Base-by-base conservation (phyloP, 2,888 invertebrate genomes). In the Lithophane semibrunnea region DNA sequence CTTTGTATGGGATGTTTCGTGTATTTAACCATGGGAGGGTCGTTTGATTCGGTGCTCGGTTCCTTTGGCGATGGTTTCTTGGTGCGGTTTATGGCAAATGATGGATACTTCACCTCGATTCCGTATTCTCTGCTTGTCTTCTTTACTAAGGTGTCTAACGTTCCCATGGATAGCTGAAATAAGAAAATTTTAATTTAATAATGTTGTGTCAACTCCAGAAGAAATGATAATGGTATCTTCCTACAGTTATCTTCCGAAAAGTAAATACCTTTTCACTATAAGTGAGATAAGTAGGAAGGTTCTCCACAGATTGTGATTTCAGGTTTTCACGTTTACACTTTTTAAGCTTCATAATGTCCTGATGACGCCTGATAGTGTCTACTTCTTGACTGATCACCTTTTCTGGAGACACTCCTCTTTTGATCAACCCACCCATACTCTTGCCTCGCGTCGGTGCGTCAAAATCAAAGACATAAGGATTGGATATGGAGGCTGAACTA, bases 271-370 rank as follows among this genome's bases (percentile, higher is more conserved):
- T 97, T 92, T 98, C 98, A 86, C 97, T 97, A 88, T 97, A 97
- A 80, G 97, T 97, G 44, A 98, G 95, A 91, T 98, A 98, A 2
- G 98, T 98, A 1, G 98, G 98, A 77, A 98, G 93, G 92, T 98
- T 97, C 63, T 98, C 97, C 80, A 98, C 97, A 12, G 98, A 98
- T 86, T 97, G 97, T 29, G 96, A 95, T 78, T 92, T 92, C 47
- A 81, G 88, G 64, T 87, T 91, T 7, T 88, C 65, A 84, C 88
- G 90, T 63, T 90, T 87, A 71, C 80, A 87, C 69, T 92, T 94
- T 82, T 92, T 94, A 58, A 89, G 77, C 58, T 86, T 86, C 56
- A 91, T 72, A 66, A 94, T 86, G 66, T 91, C 91, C 83, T 94
- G 93, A 67, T 93, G 92, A 24, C 93, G 92, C 47, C 89, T 90